phyloP scores from a whole-genome alignment of 2,888 invertebrate species.

The Tortrix viridana region DNA sequence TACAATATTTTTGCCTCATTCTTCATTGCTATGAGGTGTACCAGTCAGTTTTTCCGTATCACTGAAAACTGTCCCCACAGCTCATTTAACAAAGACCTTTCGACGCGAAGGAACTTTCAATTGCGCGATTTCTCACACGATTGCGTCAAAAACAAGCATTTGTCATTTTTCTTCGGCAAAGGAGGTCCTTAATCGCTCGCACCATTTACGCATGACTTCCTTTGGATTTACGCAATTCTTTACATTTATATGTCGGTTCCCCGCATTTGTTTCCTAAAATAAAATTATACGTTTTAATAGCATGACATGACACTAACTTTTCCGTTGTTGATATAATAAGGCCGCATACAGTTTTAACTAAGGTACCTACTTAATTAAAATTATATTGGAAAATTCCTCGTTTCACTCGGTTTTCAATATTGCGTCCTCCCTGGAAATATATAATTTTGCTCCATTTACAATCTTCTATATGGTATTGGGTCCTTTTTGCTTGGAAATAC shows the following conservation, averaged over 20 bases:
- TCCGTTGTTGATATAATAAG: too few species aligned
- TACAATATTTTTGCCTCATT: too few species aligned
- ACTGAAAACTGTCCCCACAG: conserved; percentile 44
- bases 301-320: too few species aligned
- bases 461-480: too few species aligned
- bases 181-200: conserved; percentile 40
- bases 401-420: too few species aligned
- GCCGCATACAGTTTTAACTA: too few species aligned
- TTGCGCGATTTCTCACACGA: conserved; percentile 54
- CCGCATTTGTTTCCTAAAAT: not conserved
- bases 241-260: not conserved
- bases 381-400: too few species aligned
- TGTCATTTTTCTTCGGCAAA: conserved; percentile 44
- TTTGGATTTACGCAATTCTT: conserved; percentile 39
- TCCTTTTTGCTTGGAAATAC: not conserved
- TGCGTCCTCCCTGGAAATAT: too few species aligned
- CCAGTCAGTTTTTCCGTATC: conserved; percentile 4
- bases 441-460: too few species aligned
- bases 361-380: too few species aligned
- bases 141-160: conserved; percentile 53
- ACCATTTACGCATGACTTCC: conserved; percentile 39
- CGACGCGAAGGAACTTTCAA: conserved; percentile 51
- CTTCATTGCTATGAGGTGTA: not conserved
- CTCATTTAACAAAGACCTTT: conserved; percentile 57
- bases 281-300: not conserved